Evolutionary conservation across 2,113 vertebrate genomes (phyloP).

Genomic region (Ceyx melanurus): DNA sequence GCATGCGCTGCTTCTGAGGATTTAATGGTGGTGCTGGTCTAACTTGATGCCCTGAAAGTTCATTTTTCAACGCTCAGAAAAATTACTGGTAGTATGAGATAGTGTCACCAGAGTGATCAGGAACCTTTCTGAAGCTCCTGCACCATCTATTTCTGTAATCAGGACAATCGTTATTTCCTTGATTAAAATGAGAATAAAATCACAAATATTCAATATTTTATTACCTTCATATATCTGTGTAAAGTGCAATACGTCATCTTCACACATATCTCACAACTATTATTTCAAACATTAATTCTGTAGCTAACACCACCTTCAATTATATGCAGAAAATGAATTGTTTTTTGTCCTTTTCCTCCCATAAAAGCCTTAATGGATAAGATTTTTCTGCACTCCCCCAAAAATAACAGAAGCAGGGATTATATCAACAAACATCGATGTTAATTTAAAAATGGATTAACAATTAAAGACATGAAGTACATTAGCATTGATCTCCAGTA

Average conservation of each 20-base stretch:
- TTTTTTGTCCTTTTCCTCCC: neutral
- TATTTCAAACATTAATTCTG: neutral
- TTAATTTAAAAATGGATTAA: constrained; percentile 88
- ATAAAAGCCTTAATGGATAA: constrained; percentile 25
- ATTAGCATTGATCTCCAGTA: constrained; percentile 89
- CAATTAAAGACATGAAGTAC: constrained; percentile 78
- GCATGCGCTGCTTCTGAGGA: neutral
- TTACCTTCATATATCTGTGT: neutral
- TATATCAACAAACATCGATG: constrained; percentile 71
- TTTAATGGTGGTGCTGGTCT: neutral
- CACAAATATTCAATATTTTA: neutral
- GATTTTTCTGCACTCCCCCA: neutral
- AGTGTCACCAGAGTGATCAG: neutral
- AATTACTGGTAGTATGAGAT: neutral
- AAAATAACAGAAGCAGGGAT: constrained; percentile 58
- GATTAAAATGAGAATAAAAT: neutral
- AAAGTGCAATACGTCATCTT: neutral
- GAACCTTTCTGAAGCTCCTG: neutral
- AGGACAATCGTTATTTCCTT: neutral
- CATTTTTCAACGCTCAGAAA: neutral
- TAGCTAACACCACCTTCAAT: neutral
- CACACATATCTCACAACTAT: neutral
- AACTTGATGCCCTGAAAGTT: neutral
- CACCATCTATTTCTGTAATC: neutral
- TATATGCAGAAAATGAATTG: neutral